Base-by-base conservation (phyloP, 2,888 invertebrate genomes). In the Ypsolopha scabrella region DNA sequence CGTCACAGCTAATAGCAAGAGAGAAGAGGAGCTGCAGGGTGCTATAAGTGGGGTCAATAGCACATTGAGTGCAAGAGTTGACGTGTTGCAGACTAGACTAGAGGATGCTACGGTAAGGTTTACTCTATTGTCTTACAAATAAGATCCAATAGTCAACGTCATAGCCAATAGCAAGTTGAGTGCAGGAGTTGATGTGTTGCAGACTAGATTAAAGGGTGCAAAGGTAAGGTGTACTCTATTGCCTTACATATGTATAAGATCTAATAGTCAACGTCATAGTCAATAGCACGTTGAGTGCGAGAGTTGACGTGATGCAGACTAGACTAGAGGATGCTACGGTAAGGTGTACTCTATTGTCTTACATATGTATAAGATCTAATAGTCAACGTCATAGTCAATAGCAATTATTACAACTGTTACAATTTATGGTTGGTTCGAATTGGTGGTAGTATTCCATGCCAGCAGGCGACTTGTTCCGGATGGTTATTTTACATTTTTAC, bases 141-240 rank as follows among this genome's bases (percentile, higher is more conserved):
- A 24, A 24, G 82, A 82, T 41, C 83, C 86, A 6, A 70, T 77
- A 44, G 73, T 72, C 52, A 82, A 81, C 53, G 66, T 81, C 9
- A 70, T 80, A 0, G 62, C 66, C 1, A 70, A 64, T 54, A 56
- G 59, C 13, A 78, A 85, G 0, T 67, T 85, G 4, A 66, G 61
- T 7, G 62, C 63, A 41, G 72, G 70, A 57, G 61, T 85, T 14
- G 75, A 77, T 35, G 68, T 67, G 33, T 60, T 86, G 55, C 68
- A 74, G 57, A 65, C 58, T 46, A 77, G 71, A 63, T 70, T 86
- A 67, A 69, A 76, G 53, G 74, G 71, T 57, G 61, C 76, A 13
- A 73, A 55, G 53, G 83, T 83, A 57, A 80, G 80, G 71, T n/a
- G 41, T 51, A 38, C 38, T 41, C 11, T 41, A 45, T 34, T 24